These are phyloP conservation scores for Lissonota sp. DNA, from an alignment of 2,888 invertebrate species.

Conservation along the genomic window DNA sequence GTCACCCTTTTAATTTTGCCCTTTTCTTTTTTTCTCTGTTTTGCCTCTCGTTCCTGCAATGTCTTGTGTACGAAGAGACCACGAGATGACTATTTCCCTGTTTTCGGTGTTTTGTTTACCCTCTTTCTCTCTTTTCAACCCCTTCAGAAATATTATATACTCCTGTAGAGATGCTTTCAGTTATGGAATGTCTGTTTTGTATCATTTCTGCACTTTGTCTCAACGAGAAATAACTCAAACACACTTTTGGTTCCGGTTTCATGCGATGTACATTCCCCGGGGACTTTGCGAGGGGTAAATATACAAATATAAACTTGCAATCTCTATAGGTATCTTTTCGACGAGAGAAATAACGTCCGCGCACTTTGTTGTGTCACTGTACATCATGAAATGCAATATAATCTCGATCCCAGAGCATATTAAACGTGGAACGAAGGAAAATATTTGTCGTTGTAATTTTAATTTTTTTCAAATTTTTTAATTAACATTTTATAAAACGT, in stretches of 20 bases:
- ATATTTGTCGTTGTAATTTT: too few species aligned
- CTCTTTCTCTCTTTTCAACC: conserved; percentile 30
- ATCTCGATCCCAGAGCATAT: not conserved
- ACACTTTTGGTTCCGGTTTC: conserved; percentile 27
- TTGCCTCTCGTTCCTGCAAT: conserved; percentile 38
- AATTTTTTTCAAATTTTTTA: too few species aligned
- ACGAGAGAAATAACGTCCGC: not conserved
- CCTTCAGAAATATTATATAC: too few species aligned
- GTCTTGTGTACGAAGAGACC: conserved; percentile 24
- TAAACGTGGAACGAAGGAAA: too few species aligned
- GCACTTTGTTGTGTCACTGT: conserved; percentile 2
- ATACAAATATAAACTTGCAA: conserved; percentile 46
- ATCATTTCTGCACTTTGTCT: conserved; percentile 39
- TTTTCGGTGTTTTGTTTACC: not conserved
- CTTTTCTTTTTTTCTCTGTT: conserved; percentile 1
- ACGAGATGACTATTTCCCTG: conserved; percentile 12
- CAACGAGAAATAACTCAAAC: conserved; percentile 48
- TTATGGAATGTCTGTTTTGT: conserved; percentile 40
- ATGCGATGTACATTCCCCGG: too few species aligned
- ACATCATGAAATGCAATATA: conserved; percentile 39
- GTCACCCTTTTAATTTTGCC: conserved; percentile 5
- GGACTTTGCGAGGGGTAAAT: conserved; percentile 4
- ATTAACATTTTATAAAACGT: too few species aligned
- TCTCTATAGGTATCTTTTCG: conserved; percentile 33
- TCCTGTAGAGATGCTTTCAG: conserved; percentile 15